These are phyloP conservation scores for Trinorchestia longiramus DNA, from an alignment of 1,140 invertebrate species.

Conservation along the genomic window DNA sequence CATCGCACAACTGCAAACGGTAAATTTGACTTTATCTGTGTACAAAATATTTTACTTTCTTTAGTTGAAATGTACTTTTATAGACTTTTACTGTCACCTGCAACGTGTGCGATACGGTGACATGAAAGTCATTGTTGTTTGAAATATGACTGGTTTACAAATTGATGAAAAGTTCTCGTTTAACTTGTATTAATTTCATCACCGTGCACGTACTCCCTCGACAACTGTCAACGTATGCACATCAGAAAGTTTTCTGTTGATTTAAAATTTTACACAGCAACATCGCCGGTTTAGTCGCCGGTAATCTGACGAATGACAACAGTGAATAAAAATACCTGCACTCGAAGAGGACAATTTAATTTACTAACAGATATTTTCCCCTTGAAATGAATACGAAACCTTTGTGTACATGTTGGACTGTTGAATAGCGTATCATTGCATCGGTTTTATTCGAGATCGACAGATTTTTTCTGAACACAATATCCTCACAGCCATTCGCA, in stretches of 20 bases:
- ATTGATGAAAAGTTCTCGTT: not conserved
- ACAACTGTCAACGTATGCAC: not conserved
- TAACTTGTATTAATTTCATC: not conserved
- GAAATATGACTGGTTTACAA: not conserved
- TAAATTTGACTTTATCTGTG: too few relatives aligned
- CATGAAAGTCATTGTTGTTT: not conserved
- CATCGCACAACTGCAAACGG: too few relatives aligned
- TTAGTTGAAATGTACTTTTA: not conserved
- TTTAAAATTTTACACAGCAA: not conserved
- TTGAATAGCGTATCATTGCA: not conserved
- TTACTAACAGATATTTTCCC: not conserved
- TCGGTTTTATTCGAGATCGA: not conserved
- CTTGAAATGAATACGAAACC: not conserved
- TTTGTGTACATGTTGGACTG: not conserved
- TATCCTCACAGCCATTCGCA: not conserved
- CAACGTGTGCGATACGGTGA: too few relatives aligned
- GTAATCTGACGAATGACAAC: not conserved
- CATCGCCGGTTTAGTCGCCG: not conserved
- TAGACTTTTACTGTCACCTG: not conserved
- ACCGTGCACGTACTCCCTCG: not conserved
- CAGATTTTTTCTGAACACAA: not conserved
- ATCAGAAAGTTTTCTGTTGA: not conserved
- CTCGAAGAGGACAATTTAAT: not conserved
- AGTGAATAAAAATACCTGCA: not conserved
- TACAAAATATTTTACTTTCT: not conserved